Evolutionary conservation across 2,797 vertebrate species (phyloP), one percentile per base, ranked within the genome.

Genomic region (Tokudaia tokunoshimensis): DNA sequence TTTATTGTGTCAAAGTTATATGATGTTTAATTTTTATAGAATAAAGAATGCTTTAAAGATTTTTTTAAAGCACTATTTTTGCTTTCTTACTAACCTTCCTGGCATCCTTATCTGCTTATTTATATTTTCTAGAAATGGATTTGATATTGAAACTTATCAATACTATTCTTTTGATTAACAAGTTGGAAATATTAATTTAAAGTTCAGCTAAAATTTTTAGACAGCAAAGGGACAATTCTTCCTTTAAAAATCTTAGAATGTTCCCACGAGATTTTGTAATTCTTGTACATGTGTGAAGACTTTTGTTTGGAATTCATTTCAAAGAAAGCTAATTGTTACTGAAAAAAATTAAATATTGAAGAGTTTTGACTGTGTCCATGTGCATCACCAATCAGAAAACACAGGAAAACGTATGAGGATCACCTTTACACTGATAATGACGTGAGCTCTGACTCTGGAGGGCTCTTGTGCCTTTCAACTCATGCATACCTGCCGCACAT

Each of bases 21-120:
- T 79, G 29, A 47, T 92, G 50, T 88, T 97, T 91, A 91, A 75
- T 70, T 90, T 96, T 79, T 87, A 50, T 44, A 72, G 79, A 20
- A 41, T 34, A 76, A 29, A 67, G 0, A n/a, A 81, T 94, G 3
- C 26, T 75, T 95, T 90, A 92, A 93, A 74, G 29, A 63, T 83
- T 95, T 41, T 86, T 86, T 29, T 41, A 85, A 87, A 80, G 20
- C 11, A 9, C 7, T 44, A 50, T 41, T 92, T 74, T 81, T 85
- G 13, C 26, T 55, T 95, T 88, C 26, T 92, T 57, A 29, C 2
- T 84, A 87, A 87, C 1, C 37, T 83, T 96, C 91, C 65, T 82
- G 20, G 34, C 29, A 83, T 84, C 59, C 1, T 50, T 94, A 72
- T 84, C 41, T 93, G 91, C 90, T 85, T 24, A 83, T 72, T 78